Evolutionary conservation across 2,888 invertebrate species (phyloP).

Genomic region (Leptura quadrifasciata): DNA sequence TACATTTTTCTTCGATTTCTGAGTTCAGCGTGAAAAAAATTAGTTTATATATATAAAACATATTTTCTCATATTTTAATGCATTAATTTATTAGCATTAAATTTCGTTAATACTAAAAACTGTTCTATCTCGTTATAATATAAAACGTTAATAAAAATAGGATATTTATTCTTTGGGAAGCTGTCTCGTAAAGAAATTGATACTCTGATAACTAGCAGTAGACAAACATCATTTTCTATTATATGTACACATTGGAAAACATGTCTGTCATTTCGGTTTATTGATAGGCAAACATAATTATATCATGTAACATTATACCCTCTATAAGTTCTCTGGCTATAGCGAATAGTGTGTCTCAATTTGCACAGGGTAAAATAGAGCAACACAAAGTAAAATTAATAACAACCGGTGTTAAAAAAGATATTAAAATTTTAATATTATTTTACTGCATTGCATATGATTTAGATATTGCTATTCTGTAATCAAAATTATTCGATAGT

Average conservation of each 20-base stretch:
- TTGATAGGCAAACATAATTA: conserved; percentile 40
- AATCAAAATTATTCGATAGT: too few species aligned
- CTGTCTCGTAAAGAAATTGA: neutral
- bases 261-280: conserved; percentile 30
- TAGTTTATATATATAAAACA: too few species aligned
- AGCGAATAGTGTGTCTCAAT: neutral
- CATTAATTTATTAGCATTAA: too few species aligned
- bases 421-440: conserved; percentile 1
- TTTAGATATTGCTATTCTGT: neutral
- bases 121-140: too few species aligned
- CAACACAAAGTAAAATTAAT: neutral
- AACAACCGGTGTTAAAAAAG: neutral
- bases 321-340: neutral
- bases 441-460: neutral
- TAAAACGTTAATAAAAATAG: too few species aligned
- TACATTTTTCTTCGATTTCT: too few species aligned
- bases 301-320: conserved; percentile 34
- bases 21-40: too few species aligned
- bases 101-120: too few species aligned
- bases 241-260: conserved; percentile 15
- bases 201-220: conserved; percentile 14
- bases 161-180: neutral
- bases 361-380: neutral
- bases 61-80: too few species aligned
- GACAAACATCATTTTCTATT: conserved; percentile 29